Percentiles rank a stretch among this genome's conserved stretches.
Conservation (phyloP, 2,797 vertebrate species). For the Scolopax bukidnonensis region DNA sequence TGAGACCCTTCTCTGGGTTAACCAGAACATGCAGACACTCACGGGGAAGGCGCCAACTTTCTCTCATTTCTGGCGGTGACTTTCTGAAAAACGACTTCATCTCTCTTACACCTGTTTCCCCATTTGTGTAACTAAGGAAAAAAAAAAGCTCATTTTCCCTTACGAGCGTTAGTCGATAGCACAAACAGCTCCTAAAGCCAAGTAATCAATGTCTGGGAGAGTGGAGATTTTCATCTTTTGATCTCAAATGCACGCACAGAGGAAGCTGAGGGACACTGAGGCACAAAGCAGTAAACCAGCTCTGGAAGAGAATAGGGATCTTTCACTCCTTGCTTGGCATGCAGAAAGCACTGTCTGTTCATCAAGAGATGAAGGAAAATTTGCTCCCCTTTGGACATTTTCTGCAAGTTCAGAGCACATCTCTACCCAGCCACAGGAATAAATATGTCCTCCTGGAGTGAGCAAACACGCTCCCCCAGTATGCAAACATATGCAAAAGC, state of each 20-base stretch:
- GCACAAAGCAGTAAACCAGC: background rate
- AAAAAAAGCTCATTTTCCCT: background rate
- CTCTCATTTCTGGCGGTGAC: background rate
- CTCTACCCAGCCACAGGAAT: background rate
- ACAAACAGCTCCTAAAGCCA: background rate
- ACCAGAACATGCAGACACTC: background rate
- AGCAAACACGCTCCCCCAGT: background rate
- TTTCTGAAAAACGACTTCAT: background rate
- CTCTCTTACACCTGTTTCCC: background rate
- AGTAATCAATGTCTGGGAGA: background rate
- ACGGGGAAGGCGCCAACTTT: background rate
- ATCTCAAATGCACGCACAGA: accelerated
- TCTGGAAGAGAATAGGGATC: background rate
- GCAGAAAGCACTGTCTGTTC: background rate
- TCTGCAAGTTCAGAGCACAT: background rate
- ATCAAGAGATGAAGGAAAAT: background rate
- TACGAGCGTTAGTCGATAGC: background rate
- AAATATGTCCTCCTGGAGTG: background rate
- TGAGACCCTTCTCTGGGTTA: background rate
- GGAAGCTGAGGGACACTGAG: background rate
- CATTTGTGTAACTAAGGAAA: background rate
- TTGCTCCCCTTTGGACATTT: background rate
- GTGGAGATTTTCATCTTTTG: background rate
- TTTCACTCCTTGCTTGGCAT: background rate
- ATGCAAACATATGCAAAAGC: background rate